Percentiles rank a stretch among this genome's conserved stretches.
Evolutionary conservation across 1,140 invertebrate species (phyloP).

Genomic region (Drosophila kepulauana): DNA sequence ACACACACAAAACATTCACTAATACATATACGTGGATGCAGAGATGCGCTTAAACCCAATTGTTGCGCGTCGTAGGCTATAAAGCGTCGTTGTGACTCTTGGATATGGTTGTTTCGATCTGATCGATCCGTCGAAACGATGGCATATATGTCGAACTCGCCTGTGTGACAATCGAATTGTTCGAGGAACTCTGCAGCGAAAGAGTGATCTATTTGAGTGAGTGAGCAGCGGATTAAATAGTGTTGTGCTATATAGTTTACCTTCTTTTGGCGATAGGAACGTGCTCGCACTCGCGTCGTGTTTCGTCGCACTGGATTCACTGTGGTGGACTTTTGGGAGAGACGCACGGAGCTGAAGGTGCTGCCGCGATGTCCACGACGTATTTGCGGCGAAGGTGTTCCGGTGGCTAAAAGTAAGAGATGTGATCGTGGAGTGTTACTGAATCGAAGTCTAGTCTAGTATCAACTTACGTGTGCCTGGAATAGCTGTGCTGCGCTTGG

Average conservation of each 20-base stretch:
- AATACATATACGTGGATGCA: slow-evolving; percentile 4
- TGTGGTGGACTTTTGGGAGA: slow-evolving; percentile 84
- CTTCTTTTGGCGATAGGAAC: slow-evolving; percentile 84
- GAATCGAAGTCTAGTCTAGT: background rate
- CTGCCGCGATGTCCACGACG: slow-evolving; percentile 83
- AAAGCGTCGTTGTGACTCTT: slow-evolving; percentile 84
- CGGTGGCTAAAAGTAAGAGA: slow-evolving; percentile 60
- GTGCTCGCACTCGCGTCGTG: slow-evolving; percentile 85
- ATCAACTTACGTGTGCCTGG: slow-evolving; percentile 84
- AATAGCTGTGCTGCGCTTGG: slow-evolving; percentile 88
- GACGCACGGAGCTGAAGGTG: slow-evolving; percentile 86
- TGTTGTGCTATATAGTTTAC: slow-evolving; percentile 31
- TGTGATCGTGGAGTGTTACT: background rate
- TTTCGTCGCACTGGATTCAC: slow-evolving; percentile 86
- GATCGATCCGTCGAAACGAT: slow-evolving; percentile 81
- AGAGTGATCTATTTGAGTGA: slow-evolving; percentile 27
- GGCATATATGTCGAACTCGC: slow-evolving; percentile 78
- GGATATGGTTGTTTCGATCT: slow-evolving; percentile 79
- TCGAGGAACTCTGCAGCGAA: slow-evolving; percentile 75
- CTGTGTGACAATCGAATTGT: slow-evolving; percentile 83
- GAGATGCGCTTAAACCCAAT: slow-evolving; percentile 69
- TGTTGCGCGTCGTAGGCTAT: slow-evolving; percentile 75
- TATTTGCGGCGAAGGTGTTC: slow-evolving; percentile 85
- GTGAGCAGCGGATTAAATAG: slow-evolving; percentile 1
- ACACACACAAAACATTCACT: slow-evolving; percentile 4